Evolutionary conservation across 2,888 invertebrate species (phyloP), one percentile per base, ranked within the genome.

Genomic region (Himalopsyche anomala): DNA sequence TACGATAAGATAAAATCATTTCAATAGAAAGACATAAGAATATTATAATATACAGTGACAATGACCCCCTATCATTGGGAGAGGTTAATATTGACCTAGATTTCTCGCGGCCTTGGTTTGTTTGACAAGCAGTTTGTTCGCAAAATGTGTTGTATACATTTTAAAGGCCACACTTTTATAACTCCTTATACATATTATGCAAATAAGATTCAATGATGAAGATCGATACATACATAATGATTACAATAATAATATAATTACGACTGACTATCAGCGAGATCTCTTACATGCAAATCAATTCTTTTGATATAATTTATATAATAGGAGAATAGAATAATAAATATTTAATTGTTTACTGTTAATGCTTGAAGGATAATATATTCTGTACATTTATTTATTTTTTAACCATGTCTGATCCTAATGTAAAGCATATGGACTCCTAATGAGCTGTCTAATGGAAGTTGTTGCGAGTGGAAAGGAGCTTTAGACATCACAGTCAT

Each of bases 71-170:
- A 74, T 36, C 74, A 36, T 74, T 74, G 74, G 74, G 74, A 74
- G 74, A 74, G 74, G 74, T 74, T 74, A 74, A 74, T 74, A 74
- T 74, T 74, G 74, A 74, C 74, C 74, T 74, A 74, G 74, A 74
- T 74, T 36, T 74, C 74, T 15, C 4, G 15, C 36, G 38, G 38
- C 74, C 74, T 74, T 74, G 74, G 19, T 36, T 28, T 36, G 36
- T 74, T 51, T 51, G 51, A 51, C 74, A 36, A 74, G 74, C 74
- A 38, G 74, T 74, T 74, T 74, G 38, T 74, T 74, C 36, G 74
- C 74, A 36, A 74, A 38, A 38, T 38, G 36, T 74, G 15, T 36
- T 74, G 74, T 9, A 74, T 36, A 38, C 74, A 38, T 36, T 74
- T 51, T 8, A 36, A 36, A 74, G 74, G 74, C 74, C 74, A 74